These are phyloP conservation scores for Tragelaphus imberbis DNA, from an alignment of 2,113 vertebrate genomes.

Conservation along the genomic window DNA sequence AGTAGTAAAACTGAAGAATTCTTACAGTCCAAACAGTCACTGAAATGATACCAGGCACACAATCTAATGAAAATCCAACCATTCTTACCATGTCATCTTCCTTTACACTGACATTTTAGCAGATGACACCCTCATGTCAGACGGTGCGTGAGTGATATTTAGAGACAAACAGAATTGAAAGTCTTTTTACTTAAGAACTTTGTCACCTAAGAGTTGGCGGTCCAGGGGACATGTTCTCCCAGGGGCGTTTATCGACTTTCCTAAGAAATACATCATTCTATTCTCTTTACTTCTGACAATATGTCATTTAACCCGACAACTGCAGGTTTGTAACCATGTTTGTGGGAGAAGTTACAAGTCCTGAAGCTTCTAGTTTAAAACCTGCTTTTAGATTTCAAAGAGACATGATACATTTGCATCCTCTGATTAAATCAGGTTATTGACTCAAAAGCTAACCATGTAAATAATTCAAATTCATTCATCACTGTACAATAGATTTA, in stretches of 20 bases:
- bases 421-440: constrained; percentile 43
- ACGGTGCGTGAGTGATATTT: background rate
- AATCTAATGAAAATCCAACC: background rate
- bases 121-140: background rate
- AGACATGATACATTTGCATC: constrained; percentile 46
- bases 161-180: constrained; percentile 13
- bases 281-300: constrained; percentile 53
- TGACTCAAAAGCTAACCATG: constrained; percentile 47
- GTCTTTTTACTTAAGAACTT: constrained; percentile 31
- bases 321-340: constrained; percentile 8
- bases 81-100: background rate
- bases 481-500: constrained; percentile 52
- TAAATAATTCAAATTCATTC: constrained; percentile 68
- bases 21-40: background rate
- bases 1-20: background rate
- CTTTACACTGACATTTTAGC: background rate
- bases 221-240: background rate
- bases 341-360: constrained; percentile 36
- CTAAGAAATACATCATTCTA: background rate
- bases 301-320: constrained; percentile 16
- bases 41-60: background rate
- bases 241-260: background rate
- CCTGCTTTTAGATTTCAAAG: constrained; percentile 41
- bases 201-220: constrained; percentile 4
- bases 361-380: background rate